Percentiles rank a stretch among this genome's conserved stretches.
Conservation (phyloP, 2,888 invertebrate species). For the Caenorhabditis uteleia region DNA sequence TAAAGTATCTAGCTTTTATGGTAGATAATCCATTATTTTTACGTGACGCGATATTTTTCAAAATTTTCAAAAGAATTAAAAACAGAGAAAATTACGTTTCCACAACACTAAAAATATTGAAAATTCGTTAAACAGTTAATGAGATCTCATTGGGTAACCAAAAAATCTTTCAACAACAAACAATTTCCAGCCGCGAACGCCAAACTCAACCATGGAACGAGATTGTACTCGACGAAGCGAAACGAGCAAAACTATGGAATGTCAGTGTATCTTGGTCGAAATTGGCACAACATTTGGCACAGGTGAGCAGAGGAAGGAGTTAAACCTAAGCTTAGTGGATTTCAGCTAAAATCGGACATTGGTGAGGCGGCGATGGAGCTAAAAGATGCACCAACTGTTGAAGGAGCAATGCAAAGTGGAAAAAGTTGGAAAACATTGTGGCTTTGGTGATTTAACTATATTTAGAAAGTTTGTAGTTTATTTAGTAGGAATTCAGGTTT, state of each 20-base stretch:
- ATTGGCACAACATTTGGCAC: slow-evolving; percentile 32
- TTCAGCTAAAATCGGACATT: slow-evolving; percentile 40
- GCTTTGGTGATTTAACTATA: slow-evolving; percentile 23
- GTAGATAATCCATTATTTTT: too few relatives aligned
- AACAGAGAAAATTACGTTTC: too few relatives aligned
- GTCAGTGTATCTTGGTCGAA: slow-evolving; percentile 48
- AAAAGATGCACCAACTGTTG: slow-evolving; percentile 7
- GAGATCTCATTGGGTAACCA: too few relatives aligned
- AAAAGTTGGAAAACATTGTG: slow-evolving; percentile 42
- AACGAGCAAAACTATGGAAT: slow-evolving; percentile 59
- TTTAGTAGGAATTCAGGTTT: slow-evolving; percentile 8
- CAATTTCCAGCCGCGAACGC: slow-evolving; percentile 59
- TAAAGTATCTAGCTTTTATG: too few relatives aligned
- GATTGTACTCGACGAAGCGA: slow-evolving; percentile 44
- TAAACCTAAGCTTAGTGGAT: not conserved
- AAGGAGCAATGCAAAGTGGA: slow-evolving; percentile 9
- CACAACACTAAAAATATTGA: too few relatives aligned
- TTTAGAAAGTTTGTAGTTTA: not conserved
- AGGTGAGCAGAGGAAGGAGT: too few relatives aligned
- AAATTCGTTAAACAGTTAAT: too few relatives aligned
- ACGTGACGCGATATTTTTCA: too few relatives aligned
- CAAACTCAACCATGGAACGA: slow-evolving; percentile 56
- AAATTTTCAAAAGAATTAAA: too few relatives aligned
- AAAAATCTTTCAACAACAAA: slow-evolving; percentile 3
- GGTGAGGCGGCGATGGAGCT: slow-evolving; percentile 39